A percentile compares a stretch with the other conserved stretches of the same genome.
Conservation (phyloP, 1,140 invertebrate genomes). For the Diuraphis noxia region DNA sequence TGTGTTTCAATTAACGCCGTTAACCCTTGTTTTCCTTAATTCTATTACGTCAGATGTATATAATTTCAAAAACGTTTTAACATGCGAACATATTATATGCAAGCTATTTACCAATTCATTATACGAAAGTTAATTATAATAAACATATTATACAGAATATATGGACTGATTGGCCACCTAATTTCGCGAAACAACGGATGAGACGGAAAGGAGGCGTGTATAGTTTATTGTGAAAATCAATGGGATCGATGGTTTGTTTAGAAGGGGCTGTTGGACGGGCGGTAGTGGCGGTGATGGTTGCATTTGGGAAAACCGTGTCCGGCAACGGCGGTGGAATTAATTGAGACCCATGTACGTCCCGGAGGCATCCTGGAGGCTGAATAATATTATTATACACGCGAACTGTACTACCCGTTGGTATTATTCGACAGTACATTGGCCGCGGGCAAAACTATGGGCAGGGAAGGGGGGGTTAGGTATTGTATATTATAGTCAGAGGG, state of each 20-base stretch:
- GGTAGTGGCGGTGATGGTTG: not conserved
- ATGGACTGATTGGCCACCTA: not conserved
- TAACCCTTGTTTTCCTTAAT: slow-evolving; percentile 8
- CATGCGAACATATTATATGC: not conserved
- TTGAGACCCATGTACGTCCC: slow-evolving; percentile 37
- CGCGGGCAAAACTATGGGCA: not conserved
- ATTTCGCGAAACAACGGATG: not conserved
- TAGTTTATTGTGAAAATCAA: slow-evolving; percentile 33
- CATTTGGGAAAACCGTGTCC: slow-evolving; percentile 26
- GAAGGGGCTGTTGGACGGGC: not conserved
- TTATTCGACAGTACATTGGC: slow-evolving; percentile 21
- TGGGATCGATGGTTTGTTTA: slow-evolving; percentile 20
- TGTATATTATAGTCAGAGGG: slow-evolving; percentile 33
- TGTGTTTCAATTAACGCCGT: not conserved
- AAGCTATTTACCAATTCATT: slow-evolving; percentile 4
- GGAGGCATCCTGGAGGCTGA: slow-evolving; percentile 28
- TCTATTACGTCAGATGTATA: not conserved
- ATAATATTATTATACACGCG: slow-evolving; percentile 46
- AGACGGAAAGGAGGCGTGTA: slow-evolving; percentile 8
- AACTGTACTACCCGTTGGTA: slow-evolving; percentile 30
- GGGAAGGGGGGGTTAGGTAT: not conserved
- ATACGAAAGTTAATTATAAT: slow-evolving; percentile 3
- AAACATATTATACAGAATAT: not conserved
- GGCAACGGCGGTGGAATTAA: slow-evolving; percentile 29
- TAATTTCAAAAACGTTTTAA: slow-evolving; percentile 17